Conservation (phyloP, 2,797 vertebrate genomes). For the Ciconia nigra region DNA sequence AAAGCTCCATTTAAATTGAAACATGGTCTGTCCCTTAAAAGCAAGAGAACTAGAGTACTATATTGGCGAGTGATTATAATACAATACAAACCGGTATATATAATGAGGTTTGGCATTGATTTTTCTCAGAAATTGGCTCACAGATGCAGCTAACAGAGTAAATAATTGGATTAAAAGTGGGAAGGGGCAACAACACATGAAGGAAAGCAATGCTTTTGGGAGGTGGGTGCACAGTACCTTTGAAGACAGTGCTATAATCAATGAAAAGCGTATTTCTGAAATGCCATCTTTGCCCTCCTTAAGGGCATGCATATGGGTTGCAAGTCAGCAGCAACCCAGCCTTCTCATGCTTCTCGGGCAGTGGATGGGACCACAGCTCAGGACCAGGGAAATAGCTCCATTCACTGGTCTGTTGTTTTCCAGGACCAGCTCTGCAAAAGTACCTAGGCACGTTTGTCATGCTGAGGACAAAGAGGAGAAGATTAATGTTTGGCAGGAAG, state of each 20-base stretch:
- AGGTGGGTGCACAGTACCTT: background rate
- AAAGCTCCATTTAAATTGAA: background rate
- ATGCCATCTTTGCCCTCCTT: background rate
- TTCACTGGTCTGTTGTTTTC: background rate
- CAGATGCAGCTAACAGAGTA: background rate
- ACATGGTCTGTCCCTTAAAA: background rate
- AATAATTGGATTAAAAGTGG: background rate
- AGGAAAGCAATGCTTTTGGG: background rate
- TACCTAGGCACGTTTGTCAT: background rate
- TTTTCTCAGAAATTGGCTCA: background rate
- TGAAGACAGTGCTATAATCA: background rate
- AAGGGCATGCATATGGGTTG: accelerated
- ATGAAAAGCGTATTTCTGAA: background rate
- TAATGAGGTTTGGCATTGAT: background rate
- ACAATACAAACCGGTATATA: background rate
- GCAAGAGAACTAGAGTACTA: background rate
- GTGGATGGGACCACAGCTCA: background rate
- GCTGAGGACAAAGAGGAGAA: background rate
- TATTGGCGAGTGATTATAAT: background rate
- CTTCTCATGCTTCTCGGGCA: background rate
- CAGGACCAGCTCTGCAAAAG: background rate
- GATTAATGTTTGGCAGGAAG: background rate
- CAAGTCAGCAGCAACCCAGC: background rate
- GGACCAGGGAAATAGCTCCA: background rate
- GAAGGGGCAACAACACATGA: background rate